These are phyloP conservation scores for Heliconius hermathena DNA, from an alignment of 1,140 invertebrate genomes.

Conservation along the genomic window DNA sequence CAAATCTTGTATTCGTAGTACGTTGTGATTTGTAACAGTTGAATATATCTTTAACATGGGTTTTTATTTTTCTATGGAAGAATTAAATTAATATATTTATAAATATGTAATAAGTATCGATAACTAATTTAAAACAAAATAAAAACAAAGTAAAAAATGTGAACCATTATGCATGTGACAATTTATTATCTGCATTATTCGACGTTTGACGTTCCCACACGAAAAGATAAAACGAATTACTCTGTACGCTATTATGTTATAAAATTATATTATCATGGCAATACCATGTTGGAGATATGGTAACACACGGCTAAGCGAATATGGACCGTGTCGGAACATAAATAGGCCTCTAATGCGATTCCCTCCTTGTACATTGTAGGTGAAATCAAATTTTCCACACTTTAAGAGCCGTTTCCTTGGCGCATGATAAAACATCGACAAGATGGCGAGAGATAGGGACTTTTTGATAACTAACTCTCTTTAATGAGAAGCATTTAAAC, in stretches of 20 bases:
- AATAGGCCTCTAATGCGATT: constrained; percentile 26
- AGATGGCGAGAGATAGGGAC: constrained; percentile 48
- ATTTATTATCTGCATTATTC: not conserved
- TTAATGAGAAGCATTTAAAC: constrained; percentile 3
- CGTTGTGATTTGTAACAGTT: not conserved
- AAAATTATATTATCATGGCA: constrained; percentile 34
- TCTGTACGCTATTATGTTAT: constrained; percentile 30
- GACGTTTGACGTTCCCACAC: constrained; percentile 13
- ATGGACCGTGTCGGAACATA: constrained; percentile 16
- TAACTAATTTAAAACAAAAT: no score
- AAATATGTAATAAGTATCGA: no score
- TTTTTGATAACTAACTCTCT: constrained; percentile 30
- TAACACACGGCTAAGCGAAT: constrained; percentile 19
- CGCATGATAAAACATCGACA: constrained; percentile 51
- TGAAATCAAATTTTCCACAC: constrained; percentile 41
- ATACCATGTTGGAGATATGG: constrained; percentile 21
- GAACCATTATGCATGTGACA: not conserved
- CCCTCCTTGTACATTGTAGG: constrained; percentile 21
- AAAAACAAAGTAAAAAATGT: not conserved
- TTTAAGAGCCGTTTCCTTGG: constrained; percentile 40
- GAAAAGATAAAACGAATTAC: constrained; percentile 31
- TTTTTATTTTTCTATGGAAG: no score
- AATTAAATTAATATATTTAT: no score
- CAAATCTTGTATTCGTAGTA: constrained; percentile 3
- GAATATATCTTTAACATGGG: no score